phyloP scores from a whole-genome alignment of 1,140 invertebrate species.

The Drosophila bocki region DNA sequence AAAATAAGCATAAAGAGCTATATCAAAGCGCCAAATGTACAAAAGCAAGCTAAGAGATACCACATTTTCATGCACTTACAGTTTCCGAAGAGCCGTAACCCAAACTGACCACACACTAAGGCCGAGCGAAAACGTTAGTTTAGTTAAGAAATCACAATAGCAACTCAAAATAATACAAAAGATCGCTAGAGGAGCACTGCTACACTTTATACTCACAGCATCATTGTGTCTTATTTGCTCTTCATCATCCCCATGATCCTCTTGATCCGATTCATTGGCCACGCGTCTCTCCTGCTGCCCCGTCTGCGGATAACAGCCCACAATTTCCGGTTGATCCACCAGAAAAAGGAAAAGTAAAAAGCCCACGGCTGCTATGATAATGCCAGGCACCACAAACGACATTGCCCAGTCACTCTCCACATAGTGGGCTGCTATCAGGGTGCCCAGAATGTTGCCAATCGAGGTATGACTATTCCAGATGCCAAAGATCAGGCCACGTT shows the following conservation, averaged over 20 bases:
- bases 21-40: conserved; percentile 21
- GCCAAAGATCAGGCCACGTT: conserved; percentile 96
- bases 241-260: conserved; percentile 54
- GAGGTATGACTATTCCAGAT: conserved; percentile 99
- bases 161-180: conserved; percentile 13
- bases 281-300: conserved; percentile 43
- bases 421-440: conserved; percentile 93
- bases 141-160: conserved; percentile 34
- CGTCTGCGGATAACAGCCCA: conserved; percentile 87
- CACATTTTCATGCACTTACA: conserved; percentile 59
- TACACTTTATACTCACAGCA: conserved; percentile 60
- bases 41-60: conserved; percentile 8
- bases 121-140: conserved; percentile 16
- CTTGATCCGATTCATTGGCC: conserved; percentile 72
- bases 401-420: conserved; percentile 95
- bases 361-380: conserved; percentile 92
- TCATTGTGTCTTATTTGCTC: conserved; percentile 52
- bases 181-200: not conserved
- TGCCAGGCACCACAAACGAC: conserved; percentile 96
- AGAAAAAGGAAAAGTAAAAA: conserved; percentile 95
- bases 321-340: conserved; percentile 91
- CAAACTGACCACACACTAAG: conserved; percentile 43
- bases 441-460: conserved; percentile 96
- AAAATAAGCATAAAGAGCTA: not conserved
- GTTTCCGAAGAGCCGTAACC: conserved; percentile 35